A percentile compares a stretch with the other conserved stretches of the same genome.
These are phyloP conservation scores for Spodoptera picta DNA, from an alignment of 2,888 invertebrate species.

Conservation along the genomic window DNA sequence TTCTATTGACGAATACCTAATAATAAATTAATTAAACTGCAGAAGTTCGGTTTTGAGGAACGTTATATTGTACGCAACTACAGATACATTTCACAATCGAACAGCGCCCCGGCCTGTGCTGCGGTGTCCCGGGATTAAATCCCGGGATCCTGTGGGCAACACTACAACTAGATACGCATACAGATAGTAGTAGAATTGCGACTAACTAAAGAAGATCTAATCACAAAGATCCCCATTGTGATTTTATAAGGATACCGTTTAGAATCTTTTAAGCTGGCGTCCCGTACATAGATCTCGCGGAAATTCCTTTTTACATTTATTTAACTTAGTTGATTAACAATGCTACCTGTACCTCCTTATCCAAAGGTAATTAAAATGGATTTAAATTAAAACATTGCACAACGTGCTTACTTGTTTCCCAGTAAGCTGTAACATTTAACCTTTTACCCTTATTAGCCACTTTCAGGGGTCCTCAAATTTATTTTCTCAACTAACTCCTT, in stretches of 20 bases:
- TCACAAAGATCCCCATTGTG: too few species aligned
- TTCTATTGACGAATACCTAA: too few species aligned
- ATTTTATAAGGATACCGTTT: too few species aligned
- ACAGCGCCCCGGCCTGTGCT: slow-evolving; percentile 1
- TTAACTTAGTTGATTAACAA: too few species aligned
- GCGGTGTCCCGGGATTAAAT: slow-evolving; percentile 30
- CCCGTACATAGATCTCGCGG: too few species aligned
- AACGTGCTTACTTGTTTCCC: not conserved
- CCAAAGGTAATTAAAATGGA: too few species aligned
- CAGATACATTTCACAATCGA: slow-evolving; percentile 47
- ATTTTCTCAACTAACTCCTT: slow-evolving; percentile 45
- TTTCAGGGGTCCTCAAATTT: slow-evolving; percentile 31
- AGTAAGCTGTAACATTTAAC: not conserved
- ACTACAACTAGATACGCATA: slow-evolving; percentile 2
- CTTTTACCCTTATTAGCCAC: slow-evolving; percentile 13
- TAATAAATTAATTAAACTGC: not conserved
- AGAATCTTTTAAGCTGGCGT: too few species aligned
- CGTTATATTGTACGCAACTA: slow-evolving; percentile 25
- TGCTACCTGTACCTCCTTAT: too few species aligned
- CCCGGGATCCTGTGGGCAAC: slow-evolving; percentile 15
- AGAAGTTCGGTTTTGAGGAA: slow-evolving; percentile 8
- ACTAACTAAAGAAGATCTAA: too few species aligned
- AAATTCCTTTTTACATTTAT: too few species aligned
- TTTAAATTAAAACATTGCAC: not conserved
- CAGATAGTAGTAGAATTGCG: too few species aligned